Base-by-base conservation (phyloP, 2,797 vertebrate genomes). In the Galagoides demidoff region DNA sequence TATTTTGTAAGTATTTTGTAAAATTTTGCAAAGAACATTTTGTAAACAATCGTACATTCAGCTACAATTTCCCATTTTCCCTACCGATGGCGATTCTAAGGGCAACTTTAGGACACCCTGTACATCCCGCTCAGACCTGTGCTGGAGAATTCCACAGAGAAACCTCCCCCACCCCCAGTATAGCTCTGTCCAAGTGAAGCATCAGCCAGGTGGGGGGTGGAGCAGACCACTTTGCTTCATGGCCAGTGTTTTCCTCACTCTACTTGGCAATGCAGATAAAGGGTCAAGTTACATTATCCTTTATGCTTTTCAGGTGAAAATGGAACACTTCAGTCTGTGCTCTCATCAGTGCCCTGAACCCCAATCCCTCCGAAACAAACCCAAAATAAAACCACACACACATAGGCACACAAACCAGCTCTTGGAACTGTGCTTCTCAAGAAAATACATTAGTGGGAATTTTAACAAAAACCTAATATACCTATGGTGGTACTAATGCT, bases 401-500 rank as follows among this genome's bases (percentile, higher is more conserved):
- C 31, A 82, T 31, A 57, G 27, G 27, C 57, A 76, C 94, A 95
- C 89, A 92, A 7, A 74, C 74, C 81, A 83, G 70, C 90, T 97
- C 95, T 86, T 90, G 87, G 90, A 85, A 90, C 55, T 79, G 20
- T 9, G 83, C 70, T 96, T 95, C 85, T 86, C 17, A 74, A 85
- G 85, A 96, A 97, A 92, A 74, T 2, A 71, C 86, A 37, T 95
- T 90, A 78, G 84, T 76, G 84, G 77, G 84, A 85, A 95, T 84
- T 79, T 66, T 61, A 95, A 97, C 89, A 92, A 85, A 95, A 66
- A 86, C 61, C 94, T 91, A 94, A 94, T 93, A 95, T 92, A 27
- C 71, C 59, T 10, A 5, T 4, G 61, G 70, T 52, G 79, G 22
- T n/a, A 17, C 22, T 66, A 76, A 94, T 71, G 78, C 77, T 74